Percentiles rank a stretch among this genome's conserved stretches.
phyloP scores from a whole-genome alignment of 2,113 vertebrate genomes.

The Nipponia nippon region DNA sequence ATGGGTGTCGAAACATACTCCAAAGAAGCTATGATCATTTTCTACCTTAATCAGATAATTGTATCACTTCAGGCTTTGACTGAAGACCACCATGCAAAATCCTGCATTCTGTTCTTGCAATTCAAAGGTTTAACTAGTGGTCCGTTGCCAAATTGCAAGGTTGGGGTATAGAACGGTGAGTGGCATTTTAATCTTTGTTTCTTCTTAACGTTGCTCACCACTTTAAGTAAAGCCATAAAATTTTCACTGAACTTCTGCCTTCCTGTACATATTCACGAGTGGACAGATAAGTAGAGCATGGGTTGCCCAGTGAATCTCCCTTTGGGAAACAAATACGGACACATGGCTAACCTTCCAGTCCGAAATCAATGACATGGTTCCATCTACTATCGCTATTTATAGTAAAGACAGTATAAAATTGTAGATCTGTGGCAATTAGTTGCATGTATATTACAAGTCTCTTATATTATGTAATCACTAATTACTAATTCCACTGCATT shows the following conservation, averaged over 20 bases:
- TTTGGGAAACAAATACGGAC: neutral
- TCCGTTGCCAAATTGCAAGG: neutral
- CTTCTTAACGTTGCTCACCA: neutral
- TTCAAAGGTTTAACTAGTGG: neutral
- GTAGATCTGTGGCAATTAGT: neutral
- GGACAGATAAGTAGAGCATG: neutral
- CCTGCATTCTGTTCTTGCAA: neutral
- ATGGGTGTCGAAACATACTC: neutral
- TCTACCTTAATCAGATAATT: neutral
- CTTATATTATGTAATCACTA: neutral
- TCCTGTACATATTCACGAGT: neutral
- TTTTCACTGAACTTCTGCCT: neutral
- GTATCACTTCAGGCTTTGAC: neutral
- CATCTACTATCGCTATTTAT: fast-evolving
- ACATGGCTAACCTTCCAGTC: neutral
- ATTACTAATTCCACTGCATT: neutral
- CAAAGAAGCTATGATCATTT: neutral
- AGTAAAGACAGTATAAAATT: neutral
- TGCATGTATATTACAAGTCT: neutral
- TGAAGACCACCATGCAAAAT: neutral
- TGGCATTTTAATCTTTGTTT: neutral
- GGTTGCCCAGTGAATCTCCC: neutral
- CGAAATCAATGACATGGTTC: neutral
- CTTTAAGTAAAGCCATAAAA: neutral
- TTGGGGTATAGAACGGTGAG: neutral